Base-by-base conservation (phyloP, 2,888 invertebrate genomes). In the Lymantria monacha region DNA sequence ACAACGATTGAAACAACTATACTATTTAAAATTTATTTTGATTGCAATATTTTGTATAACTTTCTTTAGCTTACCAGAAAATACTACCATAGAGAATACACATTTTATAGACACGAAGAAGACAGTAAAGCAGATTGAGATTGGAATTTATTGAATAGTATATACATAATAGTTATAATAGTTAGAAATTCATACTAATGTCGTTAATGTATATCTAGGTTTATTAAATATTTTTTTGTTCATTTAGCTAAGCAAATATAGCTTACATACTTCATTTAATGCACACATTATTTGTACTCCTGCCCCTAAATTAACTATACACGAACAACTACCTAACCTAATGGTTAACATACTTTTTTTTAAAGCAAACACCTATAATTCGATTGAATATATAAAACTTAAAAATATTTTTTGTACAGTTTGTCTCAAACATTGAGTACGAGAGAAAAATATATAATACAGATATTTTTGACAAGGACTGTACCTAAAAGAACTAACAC, bases 311-410 rank as follows among this genome's bases (percentile, higher is more conserved):
- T 22, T 22, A 22, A 22, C 22, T 62, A 68, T 58, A 63, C 63
- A 62, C 62, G 54, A 51, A 64, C 47, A 59, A 45, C 53, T 60
- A 64, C 52, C 49, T 54, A n/a, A 63, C 13, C 48, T 65, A 55
- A 13, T 52, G 59, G 44, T 59, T 65, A 63, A 61, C 48, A 59
- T 55, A 56, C 54, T 56, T 22, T 22, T 22, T 22, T 22, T 22
- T 22, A 22, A 22, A 22, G 22, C 22, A 22, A 22, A 22, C 22
- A 22, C 22, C 22, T 22, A 22, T 22, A 22, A 57, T 51, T 48
- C 42, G 37, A 59, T 54, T 57, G 65, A 12, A n/a, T 62, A 51
- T 62, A 65, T 59, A 66, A 62, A 44, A 65, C 59, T 62, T 48
- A 57, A 62, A 66, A 62, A 66, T 66, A 66, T 50, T 51, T n/a